phyloP scores from a whole-genome alignment of 2,113 vertebrate genomes.

The Bos javanicus region DNA sequence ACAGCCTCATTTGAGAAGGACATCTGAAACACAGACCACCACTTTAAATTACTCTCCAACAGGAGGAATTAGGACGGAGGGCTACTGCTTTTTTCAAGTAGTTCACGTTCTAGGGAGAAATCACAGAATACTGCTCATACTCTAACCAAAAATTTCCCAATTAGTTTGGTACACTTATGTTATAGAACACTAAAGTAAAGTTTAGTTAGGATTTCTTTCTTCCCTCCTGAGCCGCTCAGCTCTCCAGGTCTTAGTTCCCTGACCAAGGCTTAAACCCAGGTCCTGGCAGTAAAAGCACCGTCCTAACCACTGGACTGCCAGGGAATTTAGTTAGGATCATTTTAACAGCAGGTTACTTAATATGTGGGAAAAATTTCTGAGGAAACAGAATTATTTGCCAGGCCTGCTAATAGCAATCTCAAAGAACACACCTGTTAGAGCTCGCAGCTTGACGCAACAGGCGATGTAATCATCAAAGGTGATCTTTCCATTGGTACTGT shows the following conservation, averaged over 20 bases:
- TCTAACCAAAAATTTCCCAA: background rate
- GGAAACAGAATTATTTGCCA: background rate
- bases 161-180: background rate
- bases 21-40: background rate
- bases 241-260: background rate
- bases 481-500: constrained; percentile 88
- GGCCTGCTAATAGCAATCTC: background rate
- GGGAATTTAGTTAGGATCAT: background rate
- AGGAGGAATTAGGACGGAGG: background rate
- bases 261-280: background rate
- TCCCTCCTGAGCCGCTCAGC: background rate
- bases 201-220: background rate
- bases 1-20: background rate
- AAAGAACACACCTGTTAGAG: constrained; percentile 88
- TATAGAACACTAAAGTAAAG: background rate
- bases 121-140: background rate
- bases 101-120: background rate
- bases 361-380: background rate
- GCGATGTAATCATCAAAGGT: constrained; percentile 94
- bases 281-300: background rate
- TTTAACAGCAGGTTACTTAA: background rate
- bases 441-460: constrained; percentile 91
- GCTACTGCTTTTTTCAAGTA: background rate
- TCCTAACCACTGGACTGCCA: background rate
- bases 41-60: background rate